Evolutionary conservation across 2,797 vertebrate species (phyloP).

Genomic region (Mormyrops boulengeri): DNA sequence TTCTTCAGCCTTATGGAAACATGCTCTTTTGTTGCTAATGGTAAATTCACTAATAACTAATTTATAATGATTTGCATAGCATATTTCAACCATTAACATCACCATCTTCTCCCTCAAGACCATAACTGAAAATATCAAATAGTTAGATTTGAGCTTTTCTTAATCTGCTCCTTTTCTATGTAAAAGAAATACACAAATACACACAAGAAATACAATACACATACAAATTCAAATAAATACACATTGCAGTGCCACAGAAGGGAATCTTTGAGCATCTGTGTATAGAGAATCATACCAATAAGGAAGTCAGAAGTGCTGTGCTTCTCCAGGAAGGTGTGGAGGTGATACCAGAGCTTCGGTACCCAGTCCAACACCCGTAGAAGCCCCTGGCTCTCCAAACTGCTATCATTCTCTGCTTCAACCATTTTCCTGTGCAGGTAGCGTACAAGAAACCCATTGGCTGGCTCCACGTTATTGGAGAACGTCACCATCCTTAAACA

Average conservation of each 20-base stretch:
- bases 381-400: conserved; percentile 68
- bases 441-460: conserved; percentile 86
- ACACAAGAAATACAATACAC: too few relatives aligned
- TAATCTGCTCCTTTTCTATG: neutral
- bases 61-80: neutral
- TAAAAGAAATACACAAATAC: neutral
- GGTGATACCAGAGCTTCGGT: conserved; percentile 93
- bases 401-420: conserved; percentile 70
- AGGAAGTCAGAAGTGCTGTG: conserved; percentile 97
- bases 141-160: neutral
- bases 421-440: conserved; percentile 89
- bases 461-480: conserved; percentile 93
- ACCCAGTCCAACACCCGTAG: conserved; percentile 88
- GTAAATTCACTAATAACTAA: neutral
- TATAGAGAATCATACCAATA: conserved; percentile 67
- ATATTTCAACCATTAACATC: neutral
- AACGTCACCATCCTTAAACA: conserved; percentile 85
- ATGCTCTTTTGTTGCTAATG: neutral
- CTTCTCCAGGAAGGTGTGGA: conserved; percentile 93
- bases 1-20: neutral
- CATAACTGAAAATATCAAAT: neutral
- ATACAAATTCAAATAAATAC: neutral
- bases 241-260: neutral
- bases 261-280: neutral
- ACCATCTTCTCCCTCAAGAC: neutral